A percentile compares a stretch with the other conserved stretches of the same genome.
These are phyloP conservation scores for Halisarca cf. caerulea DNA, from an alignment of 37 sponge, comb jelly and placozoan species.

Conservation along the genomic window DNA sequence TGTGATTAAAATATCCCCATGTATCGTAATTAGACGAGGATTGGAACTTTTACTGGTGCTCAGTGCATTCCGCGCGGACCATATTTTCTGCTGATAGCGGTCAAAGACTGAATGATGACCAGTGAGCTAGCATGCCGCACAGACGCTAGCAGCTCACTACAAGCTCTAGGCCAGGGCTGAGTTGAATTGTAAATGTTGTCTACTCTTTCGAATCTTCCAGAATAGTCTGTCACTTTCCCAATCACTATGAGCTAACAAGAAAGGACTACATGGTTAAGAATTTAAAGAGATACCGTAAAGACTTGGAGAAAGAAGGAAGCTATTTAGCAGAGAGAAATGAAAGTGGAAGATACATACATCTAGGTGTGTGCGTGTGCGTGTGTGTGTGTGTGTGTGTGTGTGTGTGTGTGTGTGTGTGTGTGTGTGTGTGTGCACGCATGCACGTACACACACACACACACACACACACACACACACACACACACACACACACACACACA, in stretches of 20 bases:
- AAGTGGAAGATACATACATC: slow-evolving; percentile 78
- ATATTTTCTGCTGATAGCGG: slow-evolving; percentile 93
- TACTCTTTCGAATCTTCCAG: slow-evolving; percentile 20
- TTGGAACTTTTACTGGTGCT: slow-evolving; percentile 99
- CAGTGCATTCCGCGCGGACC: slow-evolving; percentile 79
- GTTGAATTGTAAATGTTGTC: background rate
- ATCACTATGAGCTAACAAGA: slow-evolving; percentile 93
- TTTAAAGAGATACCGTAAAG: slow-evolving; percentile 93
- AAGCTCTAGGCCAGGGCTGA: background rate
- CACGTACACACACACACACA: slow-evolving; percentile 19
- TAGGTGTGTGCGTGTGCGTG: slow-evolving; percentile 60
- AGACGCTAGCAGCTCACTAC: background rate
- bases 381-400: slow-evolving; percentile 49
- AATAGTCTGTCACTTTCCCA: slow-evolving; percentile 95
- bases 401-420: background rate
- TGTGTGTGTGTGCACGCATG: background rate
- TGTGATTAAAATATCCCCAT: background rate
- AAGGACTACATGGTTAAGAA: slow-evolving; percentile 97
- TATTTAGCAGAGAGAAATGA: slow-evolving; percentile 91
- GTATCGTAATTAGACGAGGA: slow-evolving; percentile 69
- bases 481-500: no score
- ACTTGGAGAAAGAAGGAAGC: slow-evolving; percentile 92
- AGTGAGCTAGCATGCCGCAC: slow-evolving; percentile 45
- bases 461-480: background rate
- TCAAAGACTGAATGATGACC: slow-evolving; percentile 88